Conservation (phyloP, 2,797 vertebrate species). For the Takifugu ocellatus region DNA sequence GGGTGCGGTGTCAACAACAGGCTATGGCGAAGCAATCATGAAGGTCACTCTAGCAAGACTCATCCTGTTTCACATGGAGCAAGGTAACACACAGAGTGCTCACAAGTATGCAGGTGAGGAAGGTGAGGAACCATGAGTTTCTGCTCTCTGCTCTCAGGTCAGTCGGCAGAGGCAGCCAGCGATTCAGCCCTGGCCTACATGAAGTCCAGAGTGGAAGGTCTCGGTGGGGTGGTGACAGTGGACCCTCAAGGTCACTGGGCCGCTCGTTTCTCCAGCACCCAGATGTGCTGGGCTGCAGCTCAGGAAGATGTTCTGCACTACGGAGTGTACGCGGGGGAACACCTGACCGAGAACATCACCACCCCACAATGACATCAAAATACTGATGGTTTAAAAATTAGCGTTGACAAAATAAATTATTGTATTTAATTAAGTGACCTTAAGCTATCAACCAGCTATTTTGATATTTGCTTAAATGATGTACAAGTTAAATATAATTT, state of each 20-base stretch:
- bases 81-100: constrained; percentile 75
- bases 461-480: no score
- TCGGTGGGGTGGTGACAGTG: constrained; percentile 86
- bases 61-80: constrained; percentile 87
- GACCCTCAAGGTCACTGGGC: constrained; percentile 84
- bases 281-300: constrained; percentile 89
- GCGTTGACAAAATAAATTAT: no score
- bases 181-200: constrained; percentile 81
- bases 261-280: constrained; percentile 80
- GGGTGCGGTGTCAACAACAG: constrained; percentile 89
- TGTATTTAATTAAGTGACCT: no score
- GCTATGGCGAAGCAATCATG: constrained; percentile 95
- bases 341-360: constrained; percentile 53
- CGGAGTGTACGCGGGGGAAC: constrained; percentile 76
- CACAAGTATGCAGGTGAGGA: neutral
- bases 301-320: constrained; percentile 78
- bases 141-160: constrained; percentile 73
- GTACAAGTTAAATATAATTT: no score
- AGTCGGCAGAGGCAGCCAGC: constrained; percentile 80
- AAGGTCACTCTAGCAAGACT: constrained; percentile 88
- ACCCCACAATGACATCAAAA: constrained; percentile 10
- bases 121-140: neutral
- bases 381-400: no score
- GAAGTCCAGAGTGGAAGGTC: constrained; percentile 80
- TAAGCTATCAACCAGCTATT: no score